These are phyloP conservation scores for Uropetala carovei DNA, from an alignment of 2,888 invertebrate species.

Conservation along the genomic window DNA sequence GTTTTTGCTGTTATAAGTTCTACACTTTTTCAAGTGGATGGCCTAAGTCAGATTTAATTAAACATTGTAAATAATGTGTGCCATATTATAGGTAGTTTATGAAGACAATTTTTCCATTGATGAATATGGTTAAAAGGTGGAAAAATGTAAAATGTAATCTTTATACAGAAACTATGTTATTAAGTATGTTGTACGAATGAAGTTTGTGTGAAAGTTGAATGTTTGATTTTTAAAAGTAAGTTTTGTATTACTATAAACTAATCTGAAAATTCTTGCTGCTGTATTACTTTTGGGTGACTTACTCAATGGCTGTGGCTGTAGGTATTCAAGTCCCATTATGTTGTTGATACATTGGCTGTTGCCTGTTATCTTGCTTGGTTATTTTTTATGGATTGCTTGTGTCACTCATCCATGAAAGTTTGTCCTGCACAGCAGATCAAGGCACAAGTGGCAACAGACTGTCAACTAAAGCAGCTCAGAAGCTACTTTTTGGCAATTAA, in stretches of 20 bases:
- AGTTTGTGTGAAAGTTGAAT: conserved; percentile 25
- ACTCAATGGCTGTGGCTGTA: conserved; percentile 56
- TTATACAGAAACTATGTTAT: conserved; percentile 34
- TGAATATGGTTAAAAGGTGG: neutral
- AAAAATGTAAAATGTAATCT: conserved; percentile 40
- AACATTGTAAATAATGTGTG: conserved; percentile 52
- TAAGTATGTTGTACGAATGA: conserved; percentile 30
- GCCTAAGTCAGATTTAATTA: conserved; percentile 36
- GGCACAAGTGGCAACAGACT: neutral
- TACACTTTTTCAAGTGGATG: conserved; percentile 27
- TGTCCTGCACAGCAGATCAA: neutral
- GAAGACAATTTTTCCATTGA: conserved; percentile 30
- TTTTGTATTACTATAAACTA: conserved; percentile 47
- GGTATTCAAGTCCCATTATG: conserved; percentile 45
- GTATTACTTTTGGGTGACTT: conserved; percentile 38
- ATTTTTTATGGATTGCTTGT: neutral
- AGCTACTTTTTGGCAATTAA: conserved; percentile 48
- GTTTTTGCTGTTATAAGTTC: neutral
- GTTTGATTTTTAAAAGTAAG: conserved; percentile 21
- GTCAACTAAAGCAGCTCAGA: conserved; percentile 1
- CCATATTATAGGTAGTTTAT: conserved; percentile 36
- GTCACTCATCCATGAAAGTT: neutral
- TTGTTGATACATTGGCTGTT: conserved; percentile 40
- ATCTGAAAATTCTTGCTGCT: conserved; percentile 28
- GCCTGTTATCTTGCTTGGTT: neutral